These are phyloP conservation scores for Thunnus thynnus DNA, from an alignment of 2,113 vertebrate genomes.

Conservation along the genomic window DNA sequence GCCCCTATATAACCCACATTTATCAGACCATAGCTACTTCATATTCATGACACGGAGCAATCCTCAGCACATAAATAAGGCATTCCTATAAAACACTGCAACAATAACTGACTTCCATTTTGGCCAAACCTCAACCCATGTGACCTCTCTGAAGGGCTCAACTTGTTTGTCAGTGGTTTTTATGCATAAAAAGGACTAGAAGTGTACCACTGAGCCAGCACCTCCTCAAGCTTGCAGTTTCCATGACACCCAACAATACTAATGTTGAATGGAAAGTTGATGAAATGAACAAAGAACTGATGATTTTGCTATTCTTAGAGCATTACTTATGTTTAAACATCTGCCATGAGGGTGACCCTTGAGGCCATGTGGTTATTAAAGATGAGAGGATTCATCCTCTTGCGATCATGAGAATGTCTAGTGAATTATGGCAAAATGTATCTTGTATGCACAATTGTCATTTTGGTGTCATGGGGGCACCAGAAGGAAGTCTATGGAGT, in stretches of 20 bases:
- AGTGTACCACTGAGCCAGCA: neutral
- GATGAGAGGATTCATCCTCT: too few species aligned
- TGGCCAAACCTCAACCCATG: constrained; percentile 40
- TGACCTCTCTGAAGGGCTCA: constrained; percentile 57
- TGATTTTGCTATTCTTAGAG: neutral
- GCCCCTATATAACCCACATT: constrained; percentile 54
- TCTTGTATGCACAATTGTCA: too few species aligned
- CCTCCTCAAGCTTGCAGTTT: constrained; percentile 10
- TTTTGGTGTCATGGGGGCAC: too few species aligned
- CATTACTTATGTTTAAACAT: too few species aligned
- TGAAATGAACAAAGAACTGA: neutral
- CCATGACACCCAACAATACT: neutral
- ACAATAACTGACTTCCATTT: constrained; percentile 61
- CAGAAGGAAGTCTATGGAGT: too few species aligned
- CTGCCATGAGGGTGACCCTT: too few species aligned
- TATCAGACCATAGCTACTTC: constrained; percentile 55
- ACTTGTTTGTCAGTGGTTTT: constrained; percentile 33
- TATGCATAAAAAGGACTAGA: constrained; percentile 26
- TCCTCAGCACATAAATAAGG: constrained; percentile 73
- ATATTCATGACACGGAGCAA: constrained; percentile 71
- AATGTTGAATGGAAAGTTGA: neutral
- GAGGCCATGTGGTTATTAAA: too few species aligned
- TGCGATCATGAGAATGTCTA: too few species aligned
- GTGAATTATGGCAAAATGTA: too few species aligned
- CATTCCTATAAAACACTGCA: constrained; percentile 66